phyloP scores from a whole-genome alignment of 2,797 vertebrate genomes.

The Eulemur albifrons region DNA sequence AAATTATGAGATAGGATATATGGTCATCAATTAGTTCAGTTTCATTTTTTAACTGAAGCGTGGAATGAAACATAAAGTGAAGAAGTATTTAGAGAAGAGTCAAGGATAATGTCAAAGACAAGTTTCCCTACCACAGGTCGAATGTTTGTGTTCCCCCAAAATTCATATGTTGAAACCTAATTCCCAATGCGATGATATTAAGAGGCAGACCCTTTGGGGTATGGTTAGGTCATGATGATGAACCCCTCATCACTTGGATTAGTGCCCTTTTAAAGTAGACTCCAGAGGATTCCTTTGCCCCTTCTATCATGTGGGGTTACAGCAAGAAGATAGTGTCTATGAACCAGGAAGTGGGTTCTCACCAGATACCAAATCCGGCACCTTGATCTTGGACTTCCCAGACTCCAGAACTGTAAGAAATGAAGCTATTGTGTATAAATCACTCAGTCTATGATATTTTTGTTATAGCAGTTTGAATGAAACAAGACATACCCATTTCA shows the following conservation, averaged over 20 bases:
- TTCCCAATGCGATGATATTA: not conserved
- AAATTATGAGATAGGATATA: not conserved
- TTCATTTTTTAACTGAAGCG: not conserved
- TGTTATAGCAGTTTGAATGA: not conserved
- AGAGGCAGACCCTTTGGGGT: not conserved
- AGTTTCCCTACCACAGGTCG: not conserved
- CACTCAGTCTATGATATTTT: not conserved
- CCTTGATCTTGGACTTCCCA: too few relatives aligned
- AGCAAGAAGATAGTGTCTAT: not conserved
- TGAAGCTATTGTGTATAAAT: too few relatives aligned
- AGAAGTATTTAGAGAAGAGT: not conserved
- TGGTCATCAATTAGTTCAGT: not conserved
- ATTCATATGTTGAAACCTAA: not conserved
- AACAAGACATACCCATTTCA: not conserved
- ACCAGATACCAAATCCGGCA: too few relatives aligned
- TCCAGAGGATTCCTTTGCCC: rapidly evolving
- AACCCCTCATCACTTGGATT: not conserved
- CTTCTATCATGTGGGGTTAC: not conserved
- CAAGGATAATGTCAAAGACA: not conserved
- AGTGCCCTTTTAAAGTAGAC: not conserved
- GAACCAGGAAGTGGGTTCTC: not conserved
- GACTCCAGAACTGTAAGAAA: too few relatives aligned
- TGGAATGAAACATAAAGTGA: not conserved
- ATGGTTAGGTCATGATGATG: not conserved
- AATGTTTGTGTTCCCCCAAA: not conserved